Evolutionary conservation across 1,140 invertebrate species (phyloP), one percentile per base, ranked within the genome.

Genomic region (Drosophila pectinifera): DNA sequence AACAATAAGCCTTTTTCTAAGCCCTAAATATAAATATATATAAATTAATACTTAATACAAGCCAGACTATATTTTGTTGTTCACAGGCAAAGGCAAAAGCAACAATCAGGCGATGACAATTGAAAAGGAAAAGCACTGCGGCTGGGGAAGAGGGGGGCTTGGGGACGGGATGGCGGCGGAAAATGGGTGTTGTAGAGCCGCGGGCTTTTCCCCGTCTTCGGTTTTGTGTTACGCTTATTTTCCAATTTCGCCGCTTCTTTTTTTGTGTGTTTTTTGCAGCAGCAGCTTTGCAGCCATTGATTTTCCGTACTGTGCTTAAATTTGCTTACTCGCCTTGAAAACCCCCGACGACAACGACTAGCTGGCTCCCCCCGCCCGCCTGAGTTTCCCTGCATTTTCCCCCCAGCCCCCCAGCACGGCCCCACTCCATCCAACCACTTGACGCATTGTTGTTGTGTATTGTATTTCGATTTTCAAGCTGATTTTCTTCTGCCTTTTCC

Each of bases 151-250:
- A 14, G 36, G 14, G 4, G 14, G 36, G 3, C 11, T 34, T 13
- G 8, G 28, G 8, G 26, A 28, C 11, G 31, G 31, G 4, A 36
- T 34, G 16, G 5, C 26, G 28, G 28, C 28, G 28, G 28, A 31
- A 31, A 31, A 4, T 51, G 45, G 45, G 28, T 53, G 51, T 72
- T 69, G 56, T 76, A 56, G 53, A 39, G 62, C 70, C 61, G 62
- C 61, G 63, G 64, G 57, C 70, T 63, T 56, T 78, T 85, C 73
- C 77, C 62, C 78, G 48, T 22, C 34, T 54, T 55, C 64, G 79
- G 86, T 90, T 90, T 90, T 90, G 76, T 90, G 81, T 86, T 90
- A 86, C 86, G 86, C 86, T 90, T 90, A 90, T 90, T 90, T 90
- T 89, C 76, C 84, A 89, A 89, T 88, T 88, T 88, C 61, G 75